phyloP scores from a whole-genome alignment of 2,888 invertebrate genomes.

The Trachelus stipa region DNA sequence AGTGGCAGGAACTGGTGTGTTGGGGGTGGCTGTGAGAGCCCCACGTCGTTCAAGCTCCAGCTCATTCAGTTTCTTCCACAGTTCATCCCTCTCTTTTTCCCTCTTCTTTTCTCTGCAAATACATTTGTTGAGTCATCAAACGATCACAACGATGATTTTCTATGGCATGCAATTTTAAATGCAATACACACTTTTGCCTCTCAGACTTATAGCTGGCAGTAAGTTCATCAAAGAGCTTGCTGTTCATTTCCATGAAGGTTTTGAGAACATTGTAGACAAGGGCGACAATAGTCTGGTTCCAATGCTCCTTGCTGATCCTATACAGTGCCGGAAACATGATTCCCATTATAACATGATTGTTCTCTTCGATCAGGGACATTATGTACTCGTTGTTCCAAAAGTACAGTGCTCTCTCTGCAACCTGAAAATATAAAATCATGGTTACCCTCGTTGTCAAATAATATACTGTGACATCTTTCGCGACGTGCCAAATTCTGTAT shows the following conservation, averaged over 20 bases:
- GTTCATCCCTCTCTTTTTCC: constrained; percentile 96
- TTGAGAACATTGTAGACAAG: constrained; percentile 99
- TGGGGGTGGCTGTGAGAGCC: constrained; percentile 50
- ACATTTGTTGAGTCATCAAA: neutral
- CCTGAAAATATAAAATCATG: constrained; percentile 70
- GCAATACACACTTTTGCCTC: constrained; percentile 90
- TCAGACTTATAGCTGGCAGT: constrained; percentile 99
- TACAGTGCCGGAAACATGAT: constrained; percentile 99
- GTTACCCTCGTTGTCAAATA: neutral
- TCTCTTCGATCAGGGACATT: constrained; percentile 98
- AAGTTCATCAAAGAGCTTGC: constrained; percentile 98
- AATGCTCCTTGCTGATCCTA: constrained; percentile 99
- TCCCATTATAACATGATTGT: constrained; percentile 97
- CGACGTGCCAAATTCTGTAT: constrained; percentile 22
- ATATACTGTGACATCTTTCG: constrained; percentile 4
- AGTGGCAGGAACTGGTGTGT: constrained; percentile 63
- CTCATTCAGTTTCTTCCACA: constrained; percentile 96
- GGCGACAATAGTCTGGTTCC: constrained; percentile 99
- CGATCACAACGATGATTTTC: neutral
- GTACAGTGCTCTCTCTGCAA: constrained; percentile 98
- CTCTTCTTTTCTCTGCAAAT: constrained; percentile 88
- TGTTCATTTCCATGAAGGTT: constrained; percentile 99
- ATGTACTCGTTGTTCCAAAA: constrained; percentile 99
- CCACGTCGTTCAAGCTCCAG: constrained; percentile 76
- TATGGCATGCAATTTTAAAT: neutral